phyloP scores from a whole-genome alignment of 2,888 invertebrate genomes.

The Amphipoea oculea region DNA sequence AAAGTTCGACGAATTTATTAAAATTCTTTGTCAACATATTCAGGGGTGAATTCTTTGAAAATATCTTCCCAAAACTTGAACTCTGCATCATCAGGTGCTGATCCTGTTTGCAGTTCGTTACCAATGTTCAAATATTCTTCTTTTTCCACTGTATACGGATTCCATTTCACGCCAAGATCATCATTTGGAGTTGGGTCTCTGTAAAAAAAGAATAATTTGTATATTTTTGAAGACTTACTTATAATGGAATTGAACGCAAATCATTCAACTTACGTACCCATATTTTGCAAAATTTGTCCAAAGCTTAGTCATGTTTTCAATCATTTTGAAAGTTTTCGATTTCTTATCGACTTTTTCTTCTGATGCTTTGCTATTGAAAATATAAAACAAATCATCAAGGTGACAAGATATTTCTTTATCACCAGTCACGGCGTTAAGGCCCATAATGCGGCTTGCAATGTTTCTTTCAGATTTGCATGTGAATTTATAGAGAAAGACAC shows the following conservation, averaged over 20 bases:
- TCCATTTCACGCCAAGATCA: slow-evolving; percentile 59
- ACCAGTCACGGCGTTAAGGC: slow-evolving; percentile 41
- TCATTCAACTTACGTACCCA: slow-evolving; percentile 70
- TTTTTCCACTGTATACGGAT: slow-evolving; percentile 50
- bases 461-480: slow-evolving; percentile 74
- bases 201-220: slow-evolving; percentile 13
- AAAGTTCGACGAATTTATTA: neutral
- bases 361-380: slow-evolving; percentile 65
- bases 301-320: slow-evolving; percentile 69
- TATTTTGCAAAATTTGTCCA: slow-evolving; percentile 76
- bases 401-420: slow-evolving; percentile 65
- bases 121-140: slow-evolving; percentile 59
- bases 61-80: slow-evolving; percentile 57
- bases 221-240: neutral
- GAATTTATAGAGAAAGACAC: slow-evolving; percentile 74
- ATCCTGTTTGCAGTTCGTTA: slow-evolving; percentile 31
- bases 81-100: slow-evolving; percentile 48
- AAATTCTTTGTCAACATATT: slow-evolving; percentile 32
- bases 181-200: slow-evolving; percentile 68
- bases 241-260: too few species aligned
- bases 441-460: slow-evolving; percentile 49
- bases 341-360: slow-evolving; percentile 55
- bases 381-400: slow-evolving; percentile 71
- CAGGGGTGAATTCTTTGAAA: slow-evolving; percentile 43
- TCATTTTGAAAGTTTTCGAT: slow-evolving; percentile 66